Conservation (phyloP, 2,888 invertebrate species). For the Panopea generosa region DNA sequence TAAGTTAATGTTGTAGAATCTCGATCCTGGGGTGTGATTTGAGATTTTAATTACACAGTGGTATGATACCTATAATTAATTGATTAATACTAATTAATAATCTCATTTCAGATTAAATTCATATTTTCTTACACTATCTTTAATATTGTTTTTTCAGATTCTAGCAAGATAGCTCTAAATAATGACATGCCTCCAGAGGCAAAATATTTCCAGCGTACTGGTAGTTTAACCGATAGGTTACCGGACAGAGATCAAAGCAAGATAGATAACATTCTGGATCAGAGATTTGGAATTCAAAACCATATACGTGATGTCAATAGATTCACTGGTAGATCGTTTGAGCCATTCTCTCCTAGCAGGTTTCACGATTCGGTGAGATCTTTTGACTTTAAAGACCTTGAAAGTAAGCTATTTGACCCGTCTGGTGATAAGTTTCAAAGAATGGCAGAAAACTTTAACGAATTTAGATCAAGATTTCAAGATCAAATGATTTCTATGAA, state of each 20-base stretch:
- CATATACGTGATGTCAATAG: slow-evolving; percentile 58
- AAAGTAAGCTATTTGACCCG: slow-evolving; percentile 49
- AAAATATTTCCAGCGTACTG: slow-evolving; percentile 55
- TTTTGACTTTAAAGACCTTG: slow-evolving; percentile 54
- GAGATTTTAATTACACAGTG: too few relatives aligned
- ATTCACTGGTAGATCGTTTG: slow-evolving; percentile 49
- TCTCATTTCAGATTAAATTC: too few relatives aligned
- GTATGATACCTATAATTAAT: too few relatives aligned
- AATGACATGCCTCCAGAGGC: slow-evolving; percentile 51
- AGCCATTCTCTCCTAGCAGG: slow-evolving; percentile 58
- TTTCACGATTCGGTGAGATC: slow-evolving; percentile 55
- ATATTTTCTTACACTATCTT: too few relatives aligned
- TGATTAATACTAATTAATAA: too few relatives aligned
- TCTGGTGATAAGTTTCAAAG: slow-evolving; percentile 59
- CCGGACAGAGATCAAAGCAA: slow-evolving; percentile 48
- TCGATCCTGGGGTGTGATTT: too few relatives aligned
- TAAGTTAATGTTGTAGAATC: too few relatives aligned
- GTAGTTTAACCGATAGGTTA: slow-evolving; percentile 52
- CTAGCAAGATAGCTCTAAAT: slow-evolving; percentile 42
- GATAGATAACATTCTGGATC: slow-evolving; percentile 55
- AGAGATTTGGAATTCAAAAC: slow-evolving; percentile 56
- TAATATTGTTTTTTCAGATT: slow-evolving; percentile 40
- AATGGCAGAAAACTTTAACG: slow-evolving; percentile 65
- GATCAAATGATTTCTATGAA: slow-evolving; percentile 52
- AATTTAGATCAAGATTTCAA: slow-evolving; percentile 58